These are phyloP conservation scores for Habrosyne pyritoides DNA, from an alignment of 2,888 invertebrate species.

Conservation along the genomic window DNA sequence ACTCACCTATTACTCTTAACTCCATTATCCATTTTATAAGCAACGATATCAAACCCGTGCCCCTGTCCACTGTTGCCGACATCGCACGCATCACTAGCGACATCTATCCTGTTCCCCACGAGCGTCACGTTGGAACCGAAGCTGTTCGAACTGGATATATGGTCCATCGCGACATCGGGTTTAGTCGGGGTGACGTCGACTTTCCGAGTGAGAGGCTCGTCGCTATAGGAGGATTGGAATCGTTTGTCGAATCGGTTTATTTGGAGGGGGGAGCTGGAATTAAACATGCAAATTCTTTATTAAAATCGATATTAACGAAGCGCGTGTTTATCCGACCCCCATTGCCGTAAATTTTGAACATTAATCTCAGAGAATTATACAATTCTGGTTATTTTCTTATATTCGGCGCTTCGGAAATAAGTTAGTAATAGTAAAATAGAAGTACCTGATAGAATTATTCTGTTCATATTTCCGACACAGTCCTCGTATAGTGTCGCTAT, in stretches of 20 bases:
- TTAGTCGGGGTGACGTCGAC: conserved; percentile 48
- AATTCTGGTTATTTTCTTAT: no score
- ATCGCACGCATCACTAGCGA: conserved; percentile 73
- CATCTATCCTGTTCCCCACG: conserved; percentile 94
- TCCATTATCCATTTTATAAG: conserved; percentile 85
- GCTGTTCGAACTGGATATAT: conserved; percentile 83
- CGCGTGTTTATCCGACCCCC: no score
- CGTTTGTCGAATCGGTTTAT: conserved; percentile 57
- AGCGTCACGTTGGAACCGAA: conserved; percentile 93
- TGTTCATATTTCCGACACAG: conserved; percentile 89
- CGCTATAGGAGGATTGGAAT: conserved; percentile 65
- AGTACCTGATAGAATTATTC: conserved; percentile 55
- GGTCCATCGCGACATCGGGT: conserved; percentile 53
- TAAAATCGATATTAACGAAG: no score
- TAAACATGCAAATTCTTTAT: neutral
- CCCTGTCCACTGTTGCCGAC: conserved; percentile 37
- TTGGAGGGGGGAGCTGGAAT: conserved; percentile 56
- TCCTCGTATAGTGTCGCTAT: conserved; percentile 89
- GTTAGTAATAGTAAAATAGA: no score
- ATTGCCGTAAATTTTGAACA: no score
- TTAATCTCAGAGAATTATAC: no score
- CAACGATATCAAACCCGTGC: conserved; percentile 84
- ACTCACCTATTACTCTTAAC: conserved; percentile 70
- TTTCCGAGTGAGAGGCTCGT: conserved; percentile 62
- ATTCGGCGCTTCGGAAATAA: no score